phyloP scores from a whole-genome alignment of 2,113 vertebrate genomes.

The Microcebus griseorufus region DNA sequence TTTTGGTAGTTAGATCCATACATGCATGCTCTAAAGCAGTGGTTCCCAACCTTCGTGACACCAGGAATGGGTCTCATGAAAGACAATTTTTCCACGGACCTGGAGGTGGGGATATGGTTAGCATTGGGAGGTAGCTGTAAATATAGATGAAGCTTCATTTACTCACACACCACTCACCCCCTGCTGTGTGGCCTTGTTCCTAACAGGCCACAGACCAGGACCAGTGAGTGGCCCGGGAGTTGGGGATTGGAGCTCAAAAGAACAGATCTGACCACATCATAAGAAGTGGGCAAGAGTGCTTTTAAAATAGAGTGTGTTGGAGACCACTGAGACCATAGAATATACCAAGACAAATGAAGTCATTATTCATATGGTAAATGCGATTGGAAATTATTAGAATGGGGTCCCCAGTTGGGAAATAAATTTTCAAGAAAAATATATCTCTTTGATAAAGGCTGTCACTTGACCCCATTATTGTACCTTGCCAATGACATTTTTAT shows the following conservation, averaged over 20 bases:
- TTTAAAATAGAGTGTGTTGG: not conserved
- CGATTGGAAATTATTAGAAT: not conserved
- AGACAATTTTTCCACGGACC: too few relatives aligned
- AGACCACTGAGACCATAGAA: not conserved
- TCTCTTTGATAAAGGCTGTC: not conserved
- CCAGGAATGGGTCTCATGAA: too few relatives aligned
- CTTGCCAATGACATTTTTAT: not conserved
- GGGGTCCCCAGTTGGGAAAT: not conserved
- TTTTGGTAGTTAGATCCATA: not conserved
- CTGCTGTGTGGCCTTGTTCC: too few relatives aligned
- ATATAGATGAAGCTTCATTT: too few relatives aligned
- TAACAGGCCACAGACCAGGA: too few relatives aligned
- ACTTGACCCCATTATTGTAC: not conserved
- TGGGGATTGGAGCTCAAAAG: not conserved
- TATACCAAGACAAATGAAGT: not conserved
- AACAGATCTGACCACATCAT: not conserved
- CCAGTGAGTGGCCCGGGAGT: too few relatives aligned
- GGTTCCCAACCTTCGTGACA: too few relatives aligned
- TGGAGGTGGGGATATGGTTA: too few relatives aligned
- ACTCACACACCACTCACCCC: too few relatives aligned
- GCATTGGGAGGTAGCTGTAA: too few relatives aligned
- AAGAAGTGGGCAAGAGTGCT: not conserved
- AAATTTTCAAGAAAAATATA: slow-evolving; percentile 13
- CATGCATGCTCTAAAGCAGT: not conserved
- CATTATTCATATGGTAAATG: not conserved